These are phyloP conservation scores for Palaemon carinicauda DNA, from an alignment of 1,140 invertebrate species.

Conservation along the genomic window DNA sequence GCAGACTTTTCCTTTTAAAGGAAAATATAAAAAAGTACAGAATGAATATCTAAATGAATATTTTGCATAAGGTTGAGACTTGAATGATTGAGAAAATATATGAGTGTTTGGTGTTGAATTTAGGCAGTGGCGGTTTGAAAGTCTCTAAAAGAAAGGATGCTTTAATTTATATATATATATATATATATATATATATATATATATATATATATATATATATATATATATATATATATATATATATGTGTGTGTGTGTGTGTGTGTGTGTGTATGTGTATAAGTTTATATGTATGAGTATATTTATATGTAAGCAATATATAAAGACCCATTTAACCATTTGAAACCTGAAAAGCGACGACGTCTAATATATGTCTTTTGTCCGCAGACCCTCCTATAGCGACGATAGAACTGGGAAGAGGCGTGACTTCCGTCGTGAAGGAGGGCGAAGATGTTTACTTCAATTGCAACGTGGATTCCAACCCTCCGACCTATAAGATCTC, in stretches of 20 bases:
- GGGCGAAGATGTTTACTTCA: slow-evolving; percentile 45
- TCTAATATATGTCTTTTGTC: not conserved
- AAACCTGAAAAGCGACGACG: no score
- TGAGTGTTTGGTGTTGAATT: not conserved
- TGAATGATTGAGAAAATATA: not conserved
- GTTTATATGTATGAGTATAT: not conserved
- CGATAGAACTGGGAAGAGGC: slow-evolving; percentile 37
- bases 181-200: no score
- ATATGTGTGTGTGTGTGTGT: not conserved
- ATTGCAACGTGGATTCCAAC: slow-evolving; percentile 46
- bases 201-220: no score
- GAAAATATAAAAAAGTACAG: no score
- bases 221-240: not conserved
- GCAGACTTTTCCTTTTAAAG: no score
- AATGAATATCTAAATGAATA: no score
- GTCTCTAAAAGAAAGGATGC: no score
- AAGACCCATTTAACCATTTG: no score
- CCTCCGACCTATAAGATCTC: slow-evolving; percentile 47
- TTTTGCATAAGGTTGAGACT: not conserved
- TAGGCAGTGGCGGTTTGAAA: no score
- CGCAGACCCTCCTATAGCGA: not conserved
- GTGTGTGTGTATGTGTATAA: not conserved
- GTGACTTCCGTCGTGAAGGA: slow-evolving; percentile 33
- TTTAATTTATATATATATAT: no score
- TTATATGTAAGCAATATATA: no score